phyloP scores from a whole-genome alignment of 2,888 invertebrate genomes.

The Buathra laborator region DNA sequence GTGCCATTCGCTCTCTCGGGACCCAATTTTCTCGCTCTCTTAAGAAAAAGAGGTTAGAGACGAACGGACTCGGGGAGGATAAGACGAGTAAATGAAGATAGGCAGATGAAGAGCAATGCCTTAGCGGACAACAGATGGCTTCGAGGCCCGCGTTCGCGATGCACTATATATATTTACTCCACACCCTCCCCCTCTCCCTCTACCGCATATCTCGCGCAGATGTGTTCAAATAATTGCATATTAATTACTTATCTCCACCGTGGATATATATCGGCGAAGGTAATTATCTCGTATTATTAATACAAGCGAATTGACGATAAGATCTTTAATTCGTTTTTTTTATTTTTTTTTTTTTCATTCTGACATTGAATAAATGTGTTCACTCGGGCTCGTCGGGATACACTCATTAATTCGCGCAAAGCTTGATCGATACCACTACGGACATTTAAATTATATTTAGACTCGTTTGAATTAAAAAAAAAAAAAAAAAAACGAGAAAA shows the following conservation, averaged over 20 bases:
- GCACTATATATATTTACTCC: not conserved
- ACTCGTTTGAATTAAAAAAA: not conserved
- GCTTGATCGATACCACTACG: not conserved
- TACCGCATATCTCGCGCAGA: constrained; percentile 47
- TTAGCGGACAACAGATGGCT: constrained; percentile 60
- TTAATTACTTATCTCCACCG: constrained; percentile 50
- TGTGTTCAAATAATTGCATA: constrained; percentile 64
- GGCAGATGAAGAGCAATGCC: constrained; percentile 16
- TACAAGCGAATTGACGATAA: constrained; percentile 26
- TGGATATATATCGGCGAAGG: constrained; percentile 1
- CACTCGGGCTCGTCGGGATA: not conserved
- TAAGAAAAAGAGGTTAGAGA: constrained; percentile 7
- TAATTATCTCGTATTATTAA: not conserved
- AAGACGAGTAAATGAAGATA: constrained; percentile 40
- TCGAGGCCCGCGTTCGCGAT: constrained; percentile 6
- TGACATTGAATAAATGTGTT: not conserved
- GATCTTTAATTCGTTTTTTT: constrained; percentile 13
- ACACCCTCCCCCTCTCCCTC: not conserved
- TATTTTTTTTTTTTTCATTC: not conserved
- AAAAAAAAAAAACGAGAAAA: not conserved
- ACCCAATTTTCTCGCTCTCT: constrained; percentile 10
- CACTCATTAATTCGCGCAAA: not conserved
- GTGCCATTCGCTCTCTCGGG: not conserved
- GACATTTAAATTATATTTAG: constrained; percentile 12
- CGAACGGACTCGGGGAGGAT: constrained; percentile 18